Percentiles rank a stretch among this genome's conserved stretches.
Conservation (phyloP, 2,113 vertebrate genomes). For the Calonectris borealis region DNA sequence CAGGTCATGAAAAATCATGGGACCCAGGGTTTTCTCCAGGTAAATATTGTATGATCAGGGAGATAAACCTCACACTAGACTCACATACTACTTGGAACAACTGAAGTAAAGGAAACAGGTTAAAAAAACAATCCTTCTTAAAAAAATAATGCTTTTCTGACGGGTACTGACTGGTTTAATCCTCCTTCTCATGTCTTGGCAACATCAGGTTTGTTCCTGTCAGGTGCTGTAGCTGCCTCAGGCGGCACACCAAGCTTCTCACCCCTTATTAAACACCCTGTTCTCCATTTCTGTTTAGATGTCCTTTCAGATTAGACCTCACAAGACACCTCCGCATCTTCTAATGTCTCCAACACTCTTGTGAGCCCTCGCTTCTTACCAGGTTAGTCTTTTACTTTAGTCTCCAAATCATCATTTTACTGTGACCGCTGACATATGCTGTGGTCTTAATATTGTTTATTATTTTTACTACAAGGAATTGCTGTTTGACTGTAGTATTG, state of each 20-base stretch:
- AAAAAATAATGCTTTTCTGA: background rate
- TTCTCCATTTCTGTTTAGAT: background rate
- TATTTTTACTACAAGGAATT: background rate
- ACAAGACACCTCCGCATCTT: background rate
- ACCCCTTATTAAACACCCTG: background rate
- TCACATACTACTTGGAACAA: background rate
- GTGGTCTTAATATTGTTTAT: background rate
- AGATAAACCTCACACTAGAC: background rate
- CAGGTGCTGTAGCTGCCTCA: background rate
- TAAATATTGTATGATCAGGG: background rate
- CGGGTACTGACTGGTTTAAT: background rate
- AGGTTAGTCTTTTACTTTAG: background rate
- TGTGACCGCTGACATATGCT: background rate
- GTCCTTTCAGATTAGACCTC: background rate
- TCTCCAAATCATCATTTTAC: background rate
- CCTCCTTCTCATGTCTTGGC: background rate
- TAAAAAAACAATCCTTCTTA: background rate
- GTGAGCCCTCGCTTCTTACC: background rate
- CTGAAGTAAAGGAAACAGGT: background rate
- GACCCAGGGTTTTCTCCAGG: background rate
- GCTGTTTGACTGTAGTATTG: background rate
- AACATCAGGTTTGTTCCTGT: background rate
- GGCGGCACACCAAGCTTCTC: background rate
- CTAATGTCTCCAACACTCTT: background rate
- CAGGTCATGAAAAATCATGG: background rate